phyloP scores from a whole-genome alignment of 2,797 vertebrate genomes.

The Bradypodion pumilum region DNA sequence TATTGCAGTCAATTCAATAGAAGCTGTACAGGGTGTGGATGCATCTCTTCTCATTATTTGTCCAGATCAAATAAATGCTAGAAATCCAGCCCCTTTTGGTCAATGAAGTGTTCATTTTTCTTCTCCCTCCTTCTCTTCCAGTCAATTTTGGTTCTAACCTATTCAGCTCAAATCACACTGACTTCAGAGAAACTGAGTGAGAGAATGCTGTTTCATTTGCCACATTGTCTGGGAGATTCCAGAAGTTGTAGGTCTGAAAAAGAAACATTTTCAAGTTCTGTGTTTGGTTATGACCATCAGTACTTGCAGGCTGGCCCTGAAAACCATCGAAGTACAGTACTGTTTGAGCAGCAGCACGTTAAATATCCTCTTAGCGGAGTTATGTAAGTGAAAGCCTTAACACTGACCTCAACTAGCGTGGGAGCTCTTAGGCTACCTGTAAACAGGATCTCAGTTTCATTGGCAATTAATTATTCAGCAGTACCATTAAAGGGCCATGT shows the following conservation, averaged over 20 bases:
- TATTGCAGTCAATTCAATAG: neutral
- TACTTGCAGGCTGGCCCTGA: neutral
- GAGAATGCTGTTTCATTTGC: neutral
- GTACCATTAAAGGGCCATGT: neutral
- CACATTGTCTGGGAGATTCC: neutral
- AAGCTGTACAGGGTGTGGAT: no score
- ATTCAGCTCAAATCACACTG: no score
- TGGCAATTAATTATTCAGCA: neutral
- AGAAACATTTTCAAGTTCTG: neutral
- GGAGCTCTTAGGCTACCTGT: neutral
- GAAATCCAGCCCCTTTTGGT: no score
- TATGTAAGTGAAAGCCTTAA: neutral
- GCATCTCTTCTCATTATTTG: no score
- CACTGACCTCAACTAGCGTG: neutral
- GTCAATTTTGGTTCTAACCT: no score
- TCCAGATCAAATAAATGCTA: no score
- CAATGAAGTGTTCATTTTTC: no score
- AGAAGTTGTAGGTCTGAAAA: neutral
- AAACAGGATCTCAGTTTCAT: neutral
- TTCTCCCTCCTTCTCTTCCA: no score
- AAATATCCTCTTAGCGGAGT: neutral
- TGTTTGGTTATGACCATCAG: no score
- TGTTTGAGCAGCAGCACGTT: neutral
- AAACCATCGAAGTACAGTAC: neutral
- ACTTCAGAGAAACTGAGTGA: neutral